Conservation (phyloP, 1,140 invertebrate genomes). For the Halesus radiatus region DNA sequence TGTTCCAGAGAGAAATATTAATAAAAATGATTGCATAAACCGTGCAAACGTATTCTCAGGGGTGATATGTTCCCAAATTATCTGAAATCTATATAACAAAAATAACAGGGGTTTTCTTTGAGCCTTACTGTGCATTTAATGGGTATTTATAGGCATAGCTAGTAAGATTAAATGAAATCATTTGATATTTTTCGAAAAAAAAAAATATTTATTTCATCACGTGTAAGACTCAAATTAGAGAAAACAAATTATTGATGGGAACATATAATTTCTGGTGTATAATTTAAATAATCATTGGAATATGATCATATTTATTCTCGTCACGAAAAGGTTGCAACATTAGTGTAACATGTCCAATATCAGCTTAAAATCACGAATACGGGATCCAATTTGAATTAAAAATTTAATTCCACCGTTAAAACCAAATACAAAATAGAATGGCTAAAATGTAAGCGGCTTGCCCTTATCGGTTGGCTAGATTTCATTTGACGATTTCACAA, state of each 20-base stretch:
- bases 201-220: too few species aligned
- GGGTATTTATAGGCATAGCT: too few species aligned
- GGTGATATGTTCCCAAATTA: conserved; percentile 34
- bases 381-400: conserved; percentile 16
- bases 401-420: conserved; percentile 24
- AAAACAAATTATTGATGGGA: too few species aligned
- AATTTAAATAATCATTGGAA: too few species aligned
- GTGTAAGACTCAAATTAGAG: too few species aligned
- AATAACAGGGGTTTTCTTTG: background rate
- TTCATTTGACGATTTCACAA: conserved; percentile 23
- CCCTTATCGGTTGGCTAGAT: conserved; percentile 22
- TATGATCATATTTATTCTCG: too few species aligned
- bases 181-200: too few species aligned
- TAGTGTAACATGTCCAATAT: background rate
- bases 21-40: conserved; percentile 42
- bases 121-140: too few species aligned
- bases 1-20: conserved; percentile 39
- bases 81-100: conserved; percentile 24
- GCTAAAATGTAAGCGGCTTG: conserved; percentile 17
- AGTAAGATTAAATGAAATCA: too few species aligned
- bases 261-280: too few species aligned
- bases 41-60: conserved; percentile 15
- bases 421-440: conserved; percentile 28
- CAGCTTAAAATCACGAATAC: conserved; percentile 14
- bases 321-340: too few species aligned